Evolutionary conservation across 2,797 vertebrate species (phyloP).

Genomic region (Premnoplex brunnescens): DNA sequence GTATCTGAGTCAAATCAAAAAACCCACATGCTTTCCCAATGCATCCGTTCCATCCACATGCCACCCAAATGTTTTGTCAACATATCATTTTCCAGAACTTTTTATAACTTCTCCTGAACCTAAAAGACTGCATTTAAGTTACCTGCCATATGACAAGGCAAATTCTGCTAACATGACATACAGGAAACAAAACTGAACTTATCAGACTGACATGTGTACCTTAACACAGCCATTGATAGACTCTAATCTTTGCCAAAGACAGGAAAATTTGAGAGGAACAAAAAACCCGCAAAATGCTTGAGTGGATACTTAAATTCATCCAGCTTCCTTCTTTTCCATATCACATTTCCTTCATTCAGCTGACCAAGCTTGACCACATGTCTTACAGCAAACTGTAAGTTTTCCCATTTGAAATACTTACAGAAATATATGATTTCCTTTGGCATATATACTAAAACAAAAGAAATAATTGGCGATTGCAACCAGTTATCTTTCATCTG

Average conservation of each 20-base stretch:
- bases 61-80: not conserved
- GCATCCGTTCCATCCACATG: not conserved
- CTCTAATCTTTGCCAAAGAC: not conserved
- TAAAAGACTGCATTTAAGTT: not conserved
- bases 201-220: not conserved
- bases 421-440: not conserved
- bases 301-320: not conserved
- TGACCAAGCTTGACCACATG: not conserved
- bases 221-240: not conserved
- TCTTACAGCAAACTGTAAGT: not conserved
- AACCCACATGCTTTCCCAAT: not conserved
- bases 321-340: not conserved
- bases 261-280: not conserved
- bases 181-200: not conserved
- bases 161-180: not conserved
- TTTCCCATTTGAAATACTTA: slow-evolving; percentile 1
- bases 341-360: not conserved
- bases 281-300: not conserved
- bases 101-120: not conserved
- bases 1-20: slow-evolving; percentile 53
- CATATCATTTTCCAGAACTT: not conserved
- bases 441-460: not conserved
- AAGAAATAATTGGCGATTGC: not conserved
- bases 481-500: not conserved
- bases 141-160: not conserved